phyloP scores from a whole-genome alignment of 2,797 vertebrate genomes.

The Coranthus polyacanthus region DNA sequence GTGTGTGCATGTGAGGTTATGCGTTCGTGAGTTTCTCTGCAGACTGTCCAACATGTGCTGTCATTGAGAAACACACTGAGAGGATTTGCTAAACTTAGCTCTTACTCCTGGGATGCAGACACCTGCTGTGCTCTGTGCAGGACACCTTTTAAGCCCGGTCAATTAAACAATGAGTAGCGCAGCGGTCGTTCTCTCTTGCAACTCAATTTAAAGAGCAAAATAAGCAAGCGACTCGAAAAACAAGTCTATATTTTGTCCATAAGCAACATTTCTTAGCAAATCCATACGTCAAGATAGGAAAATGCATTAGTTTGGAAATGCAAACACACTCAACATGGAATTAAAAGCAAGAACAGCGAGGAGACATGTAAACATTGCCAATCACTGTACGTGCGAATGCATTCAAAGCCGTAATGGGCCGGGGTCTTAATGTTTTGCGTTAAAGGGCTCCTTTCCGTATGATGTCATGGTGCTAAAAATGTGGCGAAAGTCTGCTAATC shows the following conservation, averaged over 20 bases:
- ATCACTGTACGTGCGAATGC: background rate
- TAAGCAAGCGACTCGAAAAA: no score
- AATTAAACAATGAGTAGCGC: constrained; percentile 68
- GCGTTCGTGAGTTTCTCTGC: constrained; percentile 58
- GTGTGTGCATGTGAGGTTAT: constrained; percentile 51
- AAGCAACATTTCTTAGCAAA: background rate
- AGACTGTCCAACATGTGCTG: constrained; percentile 77
- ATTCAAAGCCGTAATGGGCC: background rate
- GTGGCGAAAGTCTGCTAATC: constrained; percentile 59
- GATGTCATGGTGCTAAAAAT: constrained; percentile 61
- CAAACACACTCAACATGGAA: background rate
- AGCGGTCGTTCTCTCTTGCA: background rate
- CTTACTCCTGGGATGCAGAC: constrained; percentile 77
- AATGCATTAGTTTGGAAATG: background rate
- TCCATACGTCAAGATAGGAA: background rate
- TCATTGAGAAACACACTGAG: constrained; percentile 80
- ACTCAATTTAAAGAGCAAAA: background rate
- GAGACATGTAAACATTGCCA: background rate
- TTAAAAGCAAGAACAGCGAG: background rate
- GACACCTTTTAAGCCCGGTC: constrained; percentile 65
- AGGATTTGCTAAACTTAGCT: constrained; percentile 85
- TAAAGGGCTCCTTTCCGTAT: constrained; percentile 20
- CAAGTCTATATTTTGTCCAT: background rate
- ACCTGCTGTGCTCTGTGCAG: constrained; percentile 63
- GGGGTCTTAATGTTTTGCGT: constrained; percentile 11